Evolutionary conservation across 2,113 vertebrate genomes (phyloP).

Genomic region (Pteronura brasiliensis): DNA sequence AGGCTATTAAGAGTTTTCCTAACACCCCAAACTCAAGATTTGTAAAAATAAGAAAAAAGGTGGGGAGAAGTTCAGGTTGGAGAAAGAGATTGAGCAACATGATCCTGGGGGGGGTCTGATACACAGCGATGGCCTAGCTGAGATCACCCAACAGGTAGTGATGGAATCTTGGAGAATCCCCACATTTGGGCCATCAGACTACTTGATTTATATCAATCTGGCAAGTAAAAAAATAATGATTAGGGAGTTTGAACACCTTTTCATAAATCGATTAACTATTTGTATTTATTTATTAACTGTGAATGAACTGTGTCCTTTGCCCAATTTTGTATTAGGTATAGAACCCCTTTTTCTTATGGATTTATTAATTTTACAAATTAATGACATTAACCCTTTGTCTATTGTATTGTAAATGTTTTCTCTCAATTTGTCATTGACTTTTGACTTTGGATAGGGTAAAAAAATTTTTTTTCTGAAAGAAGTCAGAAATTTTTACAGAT

Average conservation of each 20-base stretch:
- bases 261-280: not conserved
- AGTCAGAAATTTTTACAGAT: not conserved
- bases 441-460: not conserved
- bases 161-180: not conserved
- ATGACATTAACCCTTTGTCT: not conserved
- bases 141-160: not conserved
- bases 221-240: not conserved
- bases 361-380: slow-evolving; percentile 14
- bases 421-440: not conserved
- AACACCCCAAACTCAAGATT: not conserved
- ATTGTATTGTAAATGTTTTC: not conserved
- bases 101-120: not conserved
- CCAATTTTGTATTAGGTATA: not conserved
- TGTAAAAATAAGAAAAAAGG: not conserved
- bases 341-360: not conserved
- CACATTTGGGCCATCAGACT: not conserved
- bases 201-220: not conserved
- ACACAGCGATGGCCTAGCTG: not conserved
- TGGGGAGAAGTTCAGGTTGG: not conserved
- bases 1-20: not conserved
- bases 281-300: not conserved
- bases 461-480: not conserved
- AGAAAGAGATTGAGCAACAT: not conserved
- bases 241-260: not conserved
- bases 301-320: not conserved